Evolutionary conservation across 2,113 vertebrate genomes (phyloP).

Genomic region (human (Homo sapiens)): DNA sequence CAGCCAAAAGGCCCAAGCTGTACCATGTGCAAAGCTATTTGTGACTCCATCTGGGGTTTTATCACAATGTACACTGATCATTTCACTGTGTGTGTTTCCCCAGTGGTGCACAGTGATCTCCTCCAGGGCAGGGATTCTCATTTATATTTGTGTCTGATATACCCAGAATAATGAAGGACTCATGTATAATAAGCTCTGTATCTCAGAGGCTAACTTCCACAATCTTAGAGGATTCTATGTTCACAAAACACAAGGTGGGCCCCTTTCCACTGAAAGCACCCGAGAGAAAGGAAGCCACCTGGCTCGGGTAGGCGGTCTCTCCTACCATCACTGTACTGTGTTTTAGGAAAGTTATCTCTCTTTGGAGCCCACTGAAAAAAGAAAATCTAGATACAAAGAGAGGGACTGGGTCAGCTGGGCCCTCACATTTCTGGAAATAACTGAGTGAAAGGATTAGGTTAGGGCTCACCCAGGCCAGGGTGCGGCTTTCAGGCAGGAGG

Average conservation of each 20-base stretch:
- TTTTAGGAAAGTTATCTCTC: not conserved
- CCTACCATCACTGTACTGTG: not conserved
- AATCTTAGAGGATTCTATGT: accelerated
- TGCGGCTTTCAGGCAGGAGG: too few species aligned
- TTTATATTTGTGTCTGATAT: accelerated
- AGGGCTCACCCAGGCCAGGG: not conserved
- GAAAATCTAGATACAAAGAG: not conserved
- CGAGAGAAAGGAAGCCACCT: not conserved
- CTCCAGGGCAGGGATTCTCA: not conserved
- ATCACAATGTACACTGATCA: not conserved
- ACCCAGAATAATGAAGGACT: not conserved
- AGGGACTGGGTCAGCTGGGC: not conserved
- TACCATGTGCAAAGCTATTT: accelerated
- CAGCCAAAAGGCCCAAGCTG: not conserved
- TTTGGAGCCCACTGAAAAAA: not conserved
- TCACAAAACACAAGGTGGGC: accelerated
- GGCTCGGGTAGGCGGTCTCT: too few species aligned
- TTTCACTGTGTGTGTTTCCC: too few species aligned
- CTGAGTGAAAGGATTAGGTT: not conserved
- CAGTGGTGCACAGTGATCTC: not conserved
- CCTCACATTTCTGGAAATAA: not conserved
- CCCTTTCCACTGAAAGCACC: too few species aligned
- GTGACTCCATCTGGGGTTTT: accelerated
- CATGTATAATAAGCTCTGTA: accelerated
- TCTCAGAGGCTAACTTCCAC: not conserved